A percentile compares a stretch with the other conserved stretches of the same genome.
These are phyloP conservation scores for Bicyclus anynana DNA, from an alignment of 1,140 invertebrate genomes.

Conservation along the genomic window DNA sequence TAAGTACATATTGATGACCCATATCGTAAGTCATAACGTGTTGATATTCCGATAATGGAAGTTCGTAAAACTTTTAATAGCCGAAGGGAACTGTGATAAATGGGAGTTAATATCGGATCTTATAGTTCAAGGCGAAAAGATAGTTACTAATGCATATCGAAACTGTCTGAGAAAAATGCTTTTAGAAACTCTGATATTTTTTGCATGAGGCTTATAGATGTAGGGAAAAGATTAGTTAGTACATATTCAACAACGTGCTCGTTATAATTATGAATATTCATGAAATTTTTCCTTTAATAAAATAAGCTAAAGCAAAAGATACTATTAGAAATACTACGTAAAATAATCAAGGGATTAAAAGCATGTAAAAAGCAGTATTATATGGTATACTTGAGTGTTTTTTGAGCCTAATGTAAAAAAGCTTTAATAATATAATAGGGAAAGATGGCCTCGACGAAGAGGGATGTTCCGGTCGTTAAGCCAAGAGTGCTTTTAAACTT, in stretches of 20 bases:
- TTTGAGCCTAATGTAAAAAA: too few species aligned
- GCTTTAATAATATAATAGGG: not conserved
- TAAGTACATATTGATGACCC: slow-evolving; percentile 24
- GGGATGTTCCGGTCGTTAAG: slow-evolving; percentile 12
- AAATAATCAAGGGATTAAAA: too few species aligned
- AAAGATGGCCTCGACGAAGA: slow-evolving; percentile 4
- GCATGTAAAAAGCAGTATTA: too few species aligned
- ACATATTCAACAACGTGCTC: too few species aligned
- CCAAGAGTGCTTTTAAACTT: slow-evolving; percentile 12
- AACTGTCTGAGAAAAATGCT: too few species aligned
- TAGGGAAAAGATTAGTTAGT: not conserved
- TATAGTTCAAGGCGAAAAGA: not conserved
- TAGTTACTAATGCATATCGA: too few species aligned
- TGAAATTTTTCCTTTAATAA: too few species aligned
- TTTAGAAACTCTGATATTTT: not conserved
- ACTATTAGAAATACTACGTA: too few species aligned
- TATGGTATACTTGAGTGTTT: too few species aligned
- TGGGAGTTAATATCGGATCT: not conserved
- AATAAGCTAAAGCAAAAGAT: too few species aligned
- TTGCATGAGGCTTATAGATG: not conserved
- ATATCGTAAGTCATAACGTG: slow-evolving; percentile 28
- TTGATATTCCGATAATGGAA: slow-evolving; percentile 29
- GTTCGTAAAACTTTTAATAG: slow-evolving; percentile 34
- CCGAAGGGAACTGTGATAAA: slow-evolving; percentile 12
- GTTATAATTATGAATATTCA: not conserved